phyloP scores from a whole-genome alignment of 2,888 invertebrate genomes.

The Exephanes ischioxanthus region DNA sequence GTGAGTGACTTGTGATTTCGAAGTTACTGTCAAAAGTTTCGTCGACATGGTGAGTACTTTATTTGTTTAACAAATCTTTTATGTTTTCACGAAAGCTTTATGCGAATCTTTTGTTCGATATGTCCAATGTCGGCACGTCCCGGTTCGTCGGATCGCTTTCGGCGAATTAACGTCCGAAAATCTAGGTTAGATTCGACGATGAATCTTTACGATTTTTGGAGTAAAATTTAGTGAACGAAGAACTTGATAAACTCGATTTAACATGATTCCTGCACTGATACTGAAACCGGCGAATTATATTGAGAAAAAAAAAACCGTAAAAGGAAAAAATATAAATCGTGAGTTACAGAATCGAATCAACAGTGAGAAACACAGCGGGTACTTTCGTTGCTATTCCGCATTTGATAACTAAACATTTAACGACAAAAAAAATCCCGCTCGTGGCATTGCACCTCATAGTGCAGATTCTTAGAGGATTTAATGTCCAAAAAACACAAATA shows the following conservation, averaged over 20 bases:
- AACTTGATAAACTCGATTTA: conserved; percentile 6
- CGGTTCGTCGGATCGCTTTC: not conserved
- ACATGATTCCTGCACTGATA: not conserved
- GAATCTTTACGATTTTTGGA: not conserved
- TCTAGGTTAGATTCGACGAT: not conserved
- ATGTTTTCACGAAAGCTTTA: not conserved
- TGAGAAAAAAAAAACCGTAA: not conserved
- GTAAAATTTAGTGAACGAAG: not conserved
- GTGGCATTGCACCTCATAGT: no score
- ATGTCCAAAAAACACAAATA: no score
- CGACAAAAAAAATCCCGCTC: no score
- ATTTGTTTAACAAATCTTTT: not conserved
- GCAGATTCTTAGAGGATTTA: no score
- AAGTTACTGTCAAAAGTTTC: conserved; percentile 66
- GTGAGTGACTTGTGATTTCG: conserved; percentile 71
- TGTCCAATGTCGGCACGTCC: not conserved
- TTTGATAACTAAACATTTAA: no score
- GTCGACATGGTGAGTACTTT: conserved; percentile 64
- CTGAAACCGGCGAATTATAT: not conserved
- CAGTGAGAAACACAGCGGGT: not conserved
- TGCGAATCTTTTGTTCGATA: not conserved
- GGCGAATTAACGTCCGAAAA: not conserved
- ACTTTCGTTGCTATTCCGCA: no score
- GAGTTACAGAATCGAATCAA: not conserved
- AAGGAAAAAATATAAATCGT: not conserved